Base-by-base conservation (phyloP, 2,113 vertebrate species). In the Atrichornis clamosus region DNA sequence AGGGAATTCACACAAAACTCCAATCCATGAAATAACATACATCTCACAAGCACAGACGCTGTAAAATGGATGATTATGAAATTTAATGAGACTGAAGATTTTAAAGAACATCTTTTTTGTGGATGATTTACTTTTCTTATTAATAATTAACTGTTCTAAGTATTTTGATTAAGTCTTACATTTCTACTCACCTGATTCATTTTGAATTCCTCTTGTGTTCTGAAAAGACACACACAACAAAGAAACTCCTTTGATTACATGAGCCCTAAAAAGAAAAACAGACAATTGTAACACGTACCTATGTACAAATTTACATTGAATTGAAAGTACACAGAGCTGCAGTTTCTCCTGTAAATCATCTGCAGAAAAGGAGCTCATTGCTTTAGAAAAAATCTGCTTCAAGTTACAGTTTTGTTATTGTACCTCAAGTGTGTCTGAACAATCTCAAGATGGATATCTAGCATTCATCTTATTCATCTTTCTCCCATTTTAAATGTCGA, bases 161-260 rank as follows among this genome's bases (percentile, higher is more conserved):
- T 75, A 96, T 93, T 97, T 92, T 95, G 90, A 97, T 90, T 90
- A 97, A 97, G 97, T 96, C 92, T 97, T 96, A 64, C 89, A 88
- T 80, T 96, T 90, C 96, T 95, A 98, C 98, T 98, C 97, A 98
- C 98, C 98, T 98, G 98, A 96, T 98, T 98, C 98, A 98, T 98
- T 98, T 94, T 98, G 97, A 97, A 97, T 96, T 98, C 98, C 97
- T 95, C 97, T 91, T 97, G 96, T 95, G 87, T 89, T 98, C 97
- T 97, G 96, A 96, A 97, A 98, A 98, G 97, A 97, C 72, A 97
- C 96, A 97, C 96, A 98, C 96, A 97, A 98, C 97, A 98, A 97
- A 97, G 96, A 95, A 97, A 97, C 96, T 97, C 97, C 97, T 97
- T 95, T 96, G 97, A 97, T 98, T 97, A 98, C 98, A 98, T 97